Base-by-base conservation (phyloP, 2,797 vertebrate genomes). In the Typhlichthys eigenmanni region DNA sequence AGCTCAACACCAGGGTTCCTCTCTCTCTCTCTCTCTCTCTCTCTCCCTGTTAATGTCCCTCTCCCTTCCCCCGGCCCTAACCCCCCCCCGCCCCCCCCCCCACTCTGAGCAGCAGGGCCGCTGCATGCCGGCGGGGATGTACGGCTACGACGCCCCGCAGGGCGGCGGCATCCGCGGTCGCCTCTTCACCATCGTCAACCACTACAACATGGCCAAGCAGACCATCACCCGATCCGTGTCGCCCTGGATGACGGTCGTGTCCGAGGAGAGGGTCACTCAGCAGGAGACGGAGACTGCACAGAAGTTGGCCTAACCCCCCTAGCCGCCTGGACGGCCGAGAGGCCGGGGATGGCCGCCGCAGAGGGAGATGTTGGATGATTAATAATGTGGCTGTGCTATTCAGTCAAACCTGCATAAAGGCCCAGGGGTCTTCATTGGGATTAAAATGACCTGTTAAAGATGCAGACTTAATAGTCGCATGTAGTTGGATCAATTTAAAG, bases 171-270 rank as follows among this genome's bases (percentile, higher is more conserved):
- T 95, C 66, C 94, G 94, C 49, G 96, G 95, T 62, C 96, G 95
- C 47, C 94, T 98, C 82, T 97, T 96, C 79, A 96, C 95, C 0
- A 94, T 96, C 84, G 95, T 97, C 85, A 97, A 96, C 91, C 96
- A 94, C 91, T 97, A 97, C 93, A 95, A 96, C 78, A 92, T 98
- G 82, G 95, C 95, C 86, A 96, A 95, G 86, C 96, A 97, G 91
- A 96, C 95, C 89, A 93, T 95, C 91, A 93, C 95, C 0, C 94
- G 95, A 78, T 95, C 96, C 0, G 95, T 95, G 55, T 98, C 96
- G 0, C 96, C 96, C 0, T 98, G 96, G 96, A 94, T 97, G 94
- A 96, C 95, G 0, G 94, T 97, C 62, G 94, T 97, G 89, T 95
- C 95, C 0, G 96, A 98, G 78, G 96, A 98, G 88, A 96, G 96